A percentile compares a stretch with the other conserved stretches of the same genome.
Conservation (phyloP, 2,113 vertebrate species). For the Charadrius vociferus region DNA sequence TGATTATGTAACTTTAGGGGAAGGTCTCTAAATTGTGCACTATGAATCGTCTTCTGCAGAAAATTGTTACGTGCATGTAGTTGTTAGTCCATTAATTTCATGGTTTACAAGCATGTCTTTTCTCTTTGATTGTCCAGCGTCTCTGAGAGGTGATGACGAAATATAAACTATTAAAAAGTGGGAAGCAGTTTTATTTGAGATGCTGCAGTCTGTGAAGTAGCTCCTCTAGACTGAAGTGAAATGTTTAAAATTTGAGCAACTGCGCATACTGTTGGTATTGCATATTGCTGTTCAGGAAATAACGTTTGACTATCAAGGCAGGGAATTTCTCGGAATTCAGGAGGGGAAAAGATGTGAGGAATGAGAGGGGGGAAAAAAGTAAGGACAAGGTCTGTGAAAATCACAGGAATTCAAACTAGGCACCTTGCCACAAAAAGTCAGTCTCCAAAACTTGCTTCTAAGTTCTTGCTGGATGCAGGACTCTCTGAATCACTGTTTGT, state of each 20-base stretch:
- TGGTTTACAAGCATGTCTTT: not conserved
- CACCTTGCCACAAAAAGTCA: not conserved
- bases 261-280: not conserved
- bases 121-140: not conserved
- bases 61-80: not conserved
- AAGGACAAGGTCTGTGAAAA: not conserved
- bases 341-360: not conserved
- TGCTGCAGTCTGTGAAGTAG: not conserved
- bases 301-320: not conserved
- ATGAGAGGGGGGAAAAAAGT: not conserved
- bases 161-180: not conserved
- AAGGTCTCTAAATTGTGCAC: not conserved
- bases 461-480: not conserved
- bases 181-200: not conserved
- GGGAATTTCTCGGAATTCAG: not conserved
- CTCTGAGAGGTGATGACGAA: not conserved
- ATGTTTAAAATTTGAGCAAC: not conserved
- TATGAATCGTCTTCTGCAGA: not conserved
- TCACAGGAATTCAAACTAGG: not conserved
- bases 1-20: not conserved
- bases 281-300: not conserved
- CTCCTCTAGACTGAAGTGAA: not conserved
- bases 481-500: not conserved
- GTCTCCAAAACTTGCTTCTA: not conserved
- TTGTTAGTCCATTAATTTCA: not conserved